Evolutionary conservation across 2,113 vertebrate genomes (phyloP).

Genomic region (Ptychochromis oligacanthus): DNA sequence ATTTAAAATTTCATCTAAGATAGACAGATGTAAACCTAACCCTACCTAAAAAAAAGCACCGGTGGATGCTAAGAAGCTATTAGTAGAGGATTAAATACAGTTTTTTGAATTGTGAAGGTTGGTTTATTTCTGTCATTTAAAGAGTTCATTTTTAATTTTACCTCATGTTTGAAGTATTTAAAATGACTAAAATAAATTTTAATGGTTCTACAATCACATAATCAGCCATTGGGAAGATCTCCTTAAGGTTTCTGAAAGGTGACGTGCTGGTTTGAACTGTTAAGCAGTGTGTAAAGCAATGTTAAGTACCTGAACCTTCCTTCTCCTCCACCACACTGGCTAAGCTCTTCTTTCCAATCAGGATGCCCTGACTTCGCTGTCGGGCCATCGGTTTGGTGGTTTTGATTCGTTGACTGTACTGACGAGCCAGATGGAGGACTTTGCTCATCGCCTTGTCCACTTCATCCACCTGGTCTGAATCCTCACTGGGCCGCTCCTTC

Average conservation of each 20-base stretch:
- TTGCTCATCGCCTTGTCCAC: constrained; percentile 75
- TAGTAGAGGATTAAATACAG: neutral
- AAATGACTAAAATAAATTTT: too few species aligned
- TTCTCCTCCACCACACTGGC: constrained; percentile 73
- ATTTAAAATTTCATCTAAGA: neutral
- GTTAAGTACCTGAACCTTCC: constrained; percentile 53
- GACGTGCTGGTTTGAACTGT: neutral
- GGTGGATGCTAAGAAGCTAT: neutral
- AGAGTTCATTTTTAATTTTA: too few species aligned
- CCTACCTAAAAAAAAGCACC: neutral
- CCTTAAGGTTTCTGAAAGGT: neutral
- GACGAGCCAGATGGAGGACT: constrained; percentile 89
- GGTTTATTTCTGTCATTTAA: too few species aligned
- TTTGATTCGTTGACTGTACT: constrained; percentile 90
- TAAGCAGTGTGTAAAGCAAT: neutral
- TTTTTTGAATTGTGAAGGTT: neutral
- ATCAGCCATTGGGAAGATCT: neutral
- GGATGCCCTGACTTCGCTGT: constrained; percentile 26
- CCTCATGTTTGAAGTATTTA: too few species aligned
- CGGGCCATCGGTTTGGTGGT: constrained; percentile 43
- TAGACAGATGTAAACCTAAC: neutral
- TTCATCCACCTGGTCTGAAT: constrained; percentile 26
- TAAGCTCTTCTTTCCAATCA: constrained; percentile 22
- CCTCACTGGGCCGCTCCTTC: constrained; percentile 1
- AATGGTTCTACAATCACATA: neutral